Base-by-base conservation (phyloP, 2,797 vertebrate species). In the Chloroceryle inda region DNA sequence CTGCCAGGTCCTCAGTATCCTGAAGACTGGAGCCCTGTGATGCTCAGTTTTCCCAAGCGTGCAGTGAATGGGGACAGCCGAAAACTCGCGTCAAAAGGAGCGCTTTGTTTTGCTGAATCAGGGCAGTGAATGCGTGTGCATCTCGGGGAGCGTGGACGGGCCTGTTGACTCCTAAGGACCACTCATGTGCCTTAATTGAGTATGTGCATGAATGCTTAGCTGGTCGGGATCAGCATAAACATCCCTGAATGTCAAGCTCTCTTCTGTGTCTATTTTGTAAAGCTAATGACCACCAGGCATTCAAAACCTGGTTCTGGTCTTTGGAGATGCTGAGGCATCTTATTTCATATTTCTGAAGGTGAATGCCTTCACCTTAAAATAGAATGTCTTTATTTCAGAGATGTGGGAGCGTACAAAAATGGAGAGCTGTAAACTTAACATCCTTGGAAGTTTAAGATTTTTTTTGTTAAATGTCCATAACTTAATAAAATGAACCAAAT, bases 81-180 rank as follows among this genome's bases (percentile, higher is more conserved):
- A 16, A 79, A 80, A 10, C 21, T 53, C 5, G 26, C 0, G 1
- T 56, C 69, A 31, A 79, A 90, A 74, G 63, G 26, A n/a, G 19
- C 1, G 17, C 33, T 92, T 91, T 94, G 89, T 68, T 74, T 35
- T 38, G 45, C 62, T 92, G 80, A 68, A 44, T 38, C 2, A 1
- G 42, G 68, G 56, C 45, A 7, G 44, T 27, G 89, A 88, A 64
- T 72, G 50, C 31, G 0, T 24, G 68, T 33, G 85, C 44, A 62
- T 63, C 82, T 49, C 6, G 1, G 71, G 42, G 79, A 85, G 76
- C 2, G 10, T 9, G 63, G 72, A 20, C 35, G 3, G 69, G n/a
- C 38, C 90, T 86, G 77, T 63, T 92, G 90, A 49, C 77, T 92
- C 90, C 92, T 23, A 11, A 92, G 93, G 71, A 37, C 50, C 92